A percentile compares a stretch with the other conserved stretches of the same genome.
phyloP scores from a whole-genome alignment of 2,113 vertebrate genomes.

The Alligator sinensis region DNA sequence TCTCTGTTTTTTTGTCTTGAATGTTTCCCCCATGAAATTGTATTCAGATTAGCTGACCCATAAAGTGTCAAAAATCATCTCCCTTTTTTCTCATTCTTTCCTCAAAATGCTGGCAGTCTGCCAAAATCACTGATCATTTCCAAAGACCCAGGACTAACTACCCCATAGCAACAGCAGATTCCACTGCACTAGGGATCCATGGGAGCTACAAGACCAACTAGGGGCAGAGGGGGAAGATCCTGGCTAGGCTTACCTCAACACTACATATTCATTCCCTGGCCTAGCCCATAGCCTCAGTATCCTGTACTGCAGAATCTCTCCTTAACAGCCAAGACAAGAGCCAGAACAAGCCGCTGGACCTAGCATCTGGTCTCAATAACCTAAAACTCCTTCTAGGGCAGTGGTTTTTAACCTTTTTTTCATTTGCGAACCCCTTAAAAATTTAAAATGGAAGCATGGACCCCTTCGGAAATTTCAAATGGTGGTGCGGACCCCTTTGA shows the following conservation, averaged over 20 bases:
- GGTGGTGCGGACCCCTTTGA: no score
- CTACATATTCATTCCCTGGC: background rate
- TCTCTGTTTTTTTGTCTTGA: background rate
- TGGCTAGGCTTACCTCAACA: background rate
- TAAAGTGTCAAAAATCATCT: background rate
- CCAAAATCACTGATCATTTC: background rate
- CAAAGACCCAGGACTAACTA: background rate
- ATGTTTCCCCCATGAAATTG: background rate
- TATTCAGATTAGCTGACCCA: background rate
- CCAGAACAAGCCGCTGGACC: background rate
- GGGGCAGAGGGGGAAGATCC: background rate
- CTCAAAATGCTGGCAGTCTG: background rate
- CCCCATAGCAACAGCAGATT: background rate
- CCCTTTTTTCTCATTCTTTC: background rate
- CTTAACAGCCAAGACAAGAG: background rate
- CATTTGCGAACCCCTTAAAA: no score
- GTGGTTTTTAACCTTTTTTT: no score
- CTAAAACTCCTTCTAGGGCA: rapidly evolving
- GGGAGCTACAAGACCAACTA: background rate
- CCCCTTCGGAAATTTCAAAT: no score
- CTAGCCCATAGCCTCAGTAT: background rate
- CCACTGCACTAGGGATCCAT: background rate
- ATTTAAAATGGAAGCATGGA: no score
- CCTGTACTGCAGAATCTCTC: no score
- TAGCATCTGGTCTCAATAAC: rapidly evolving